Percentiles rank a stretch among this genome's conserved stretches.
phyloP scores from a whole-genome alignment of 2,888 invertebrate species.

The Hypsopygia costalis region DNA sequence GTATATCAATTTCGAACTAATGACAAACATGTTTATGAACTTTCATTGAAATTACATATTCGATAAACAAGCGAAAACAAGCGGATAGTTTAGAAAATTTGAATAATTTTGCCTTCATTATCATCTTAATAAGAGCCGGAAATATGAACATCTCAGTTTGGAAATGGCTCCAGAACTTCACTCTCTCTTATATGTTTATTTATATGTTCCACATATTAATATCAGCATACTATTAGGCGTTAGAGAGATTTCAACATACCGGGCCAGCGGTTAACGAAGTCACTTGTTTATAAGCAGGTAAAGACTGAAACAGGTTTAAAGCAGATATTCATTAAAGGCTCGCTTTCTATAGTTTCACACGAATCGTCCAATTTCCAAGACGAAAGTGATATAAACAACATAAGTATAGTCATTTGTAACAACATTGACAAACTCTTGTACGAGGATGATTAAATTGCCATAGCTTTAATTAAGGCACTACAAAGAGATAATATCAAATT shows the following conservation, averaged over 20 bases:
- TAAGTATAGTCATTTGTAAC: too few species aligned
- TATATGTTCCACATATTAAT: conserved; percentile 53
- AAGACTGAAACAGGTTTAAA: conserved; percentile 50
- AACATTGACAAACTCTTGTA: too few species aligned
- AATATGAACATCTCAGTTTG: background rate
- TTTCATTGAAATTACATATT: background rate
- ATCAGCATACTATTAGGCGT: conserved; percentile 39
- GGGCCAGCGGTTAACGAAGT: conserved; percentile 29
- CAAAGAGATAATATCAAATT: too few species aligned
- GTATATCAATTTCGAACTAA: background rate
- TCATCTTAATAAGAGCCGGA: too few species aligned
- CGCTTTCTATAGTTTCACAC: conserved; percentile 58
- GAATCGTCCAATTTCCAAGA: conserved; percentile 40
- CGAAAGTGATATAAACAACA: background rate
- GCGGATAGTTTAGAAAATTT: background rate
- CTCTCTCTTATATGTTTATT: conserved; percentile 49
- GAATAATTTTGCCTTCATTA: conserved; percentile 4
- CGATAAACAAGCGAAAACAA: background rate
- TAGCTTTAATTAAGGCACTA: too few species aligned
- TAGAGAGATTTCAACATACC: conserved; percentile 36
- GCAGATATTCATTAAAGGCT: conserved; percentile 37
- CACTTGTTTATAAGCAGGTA: conserved; percentile 27
- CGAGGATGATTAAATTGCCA: too few species aligned
- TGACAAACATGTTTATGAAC: background rate
- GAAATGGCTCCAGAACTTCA: conserved; percentile 14